Percentiles rank a stretch among this genome's conserved stretches.
These are phyloP conservation scores for Lipophrys pholis DNA, from an alignment of 2,113 vertebrate genomes.

Conservation along the genomic window DNA sequence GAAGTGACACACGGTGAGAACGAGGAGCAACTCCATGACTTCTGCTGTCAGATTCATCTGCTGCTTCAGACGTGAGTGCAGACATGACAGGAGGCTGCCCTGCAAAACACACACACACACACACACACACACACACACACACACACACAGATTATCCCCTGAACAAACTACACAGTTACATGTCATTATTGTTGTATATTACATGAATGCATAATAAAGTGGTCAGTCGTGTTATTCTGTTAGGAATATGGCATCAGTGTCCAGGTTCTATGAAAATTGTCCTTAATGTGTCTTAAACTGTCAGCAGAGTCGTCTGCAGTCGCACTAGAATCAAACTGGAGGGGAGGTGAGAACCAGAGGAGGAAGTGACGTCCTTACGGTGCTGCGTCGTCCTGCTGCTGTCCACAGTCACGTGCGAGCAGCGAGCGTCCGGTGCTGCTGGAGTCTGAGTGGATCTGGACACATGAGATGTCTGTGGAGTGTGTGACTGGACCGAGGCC, in stretches of 20 bases:
- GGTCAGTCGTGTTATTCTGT: too few species aligned
- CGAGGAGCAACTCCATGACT: conserved; percentile 32
- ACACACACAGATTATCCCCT: too few species aligned
- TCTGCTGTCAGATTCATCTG: conserved; percentile 45
- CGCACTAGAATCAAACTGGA: neutral
- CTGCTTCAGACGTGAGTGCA: neutral
- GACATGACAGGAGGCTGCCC: conserved; percentile 29
- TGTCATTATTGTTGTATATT: neutral
- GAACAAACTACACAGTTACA: neutral
- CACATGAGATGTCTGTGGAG: conserved; percentile 18
- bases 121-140: too few species aligned
- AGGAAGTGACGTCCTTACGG: conserved; percentile 71
- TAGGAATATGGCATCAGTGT: too few species aligned
- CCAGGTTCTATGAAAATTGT: too few species aligned
- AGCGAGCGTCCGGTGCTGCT: neutral
- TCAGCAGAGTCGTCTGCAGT: neutral
- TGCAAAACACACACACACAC: conserved; percentile 32
- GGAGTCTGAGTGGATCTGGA: conserved; percentile 65
- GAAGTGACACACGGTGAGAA: conserved; percentile 42
- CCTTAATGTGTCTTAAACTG: neutral
- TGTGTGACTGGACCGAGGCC: accelerated
- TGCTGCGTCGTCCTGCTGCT: conserved; percentile 64
- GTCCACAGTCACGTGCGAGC: conserved; percentile 10
- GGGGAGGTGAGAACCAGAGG: neutral
- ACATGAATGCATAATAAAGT: too few species aligned